Evolutionary conservation across 2,888 invertebrate genomes (phyloP).

Genomic region (Microplitis manilae): DNA sequence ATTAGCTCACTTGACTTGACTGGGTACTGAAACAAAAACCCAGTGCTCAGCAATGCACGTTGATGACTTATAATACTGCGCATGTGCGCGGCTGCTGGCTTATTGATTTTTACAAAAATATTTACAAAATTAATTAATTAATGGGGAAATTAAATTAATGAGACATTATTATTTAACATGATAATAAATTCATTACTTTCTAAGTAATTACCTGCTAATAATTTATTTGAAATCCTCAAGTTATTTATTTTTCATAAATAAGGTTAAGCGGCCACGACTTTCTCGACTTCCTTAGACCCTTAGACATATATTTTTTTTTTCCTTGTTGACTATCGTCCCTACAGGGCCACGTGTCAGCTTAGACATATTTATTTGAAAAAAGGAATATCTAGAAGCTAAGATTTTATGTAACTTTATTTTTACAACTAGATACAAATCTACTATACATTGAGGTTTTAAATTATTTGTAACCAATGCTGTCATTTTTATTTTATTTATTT

Average conservation of each 20-base stretch:
- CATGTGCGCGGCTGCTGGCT: neutral
- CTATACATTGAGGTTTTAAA: neutral
- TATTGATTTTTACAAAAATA: neutral
- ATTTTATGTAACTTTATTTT: slow-evolving; percentile 1
- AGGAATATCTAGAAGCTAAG: neutral
- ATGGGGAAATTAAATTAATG: neutral
- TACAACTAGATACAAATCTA: neutral
- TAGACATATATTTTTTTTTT: neutral
- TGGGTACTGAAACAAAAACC: neutral
- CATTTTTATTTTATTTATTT: neutral
- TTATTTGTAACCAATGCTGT: neutral
- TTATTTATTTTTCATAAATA: neutral
- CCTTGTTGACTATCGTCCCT: too few relatives aligned
- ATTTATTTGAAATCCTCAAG: neutral
- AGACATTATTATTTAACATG: neutral
- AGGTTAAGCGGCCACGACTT: neutral
- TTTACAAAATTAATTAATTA: neutral
- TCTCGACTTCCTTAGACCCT: neutral
- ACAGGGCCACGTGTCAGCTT: neutral
- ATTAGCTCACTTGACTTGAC: neutral
- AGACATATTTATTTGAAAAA: neutral
- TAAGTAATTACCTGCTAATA: neutral
- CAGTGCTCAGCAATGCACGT: neutral
- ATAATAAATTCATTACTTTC: neutral
- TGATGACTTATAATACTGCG: neutral